Evolutionary conservation across 2,797 vertebrate genomes (phyloP), one percentile per base, ranked within the genome.

Genomic region (Cirrhinus mrigala): DNA sequence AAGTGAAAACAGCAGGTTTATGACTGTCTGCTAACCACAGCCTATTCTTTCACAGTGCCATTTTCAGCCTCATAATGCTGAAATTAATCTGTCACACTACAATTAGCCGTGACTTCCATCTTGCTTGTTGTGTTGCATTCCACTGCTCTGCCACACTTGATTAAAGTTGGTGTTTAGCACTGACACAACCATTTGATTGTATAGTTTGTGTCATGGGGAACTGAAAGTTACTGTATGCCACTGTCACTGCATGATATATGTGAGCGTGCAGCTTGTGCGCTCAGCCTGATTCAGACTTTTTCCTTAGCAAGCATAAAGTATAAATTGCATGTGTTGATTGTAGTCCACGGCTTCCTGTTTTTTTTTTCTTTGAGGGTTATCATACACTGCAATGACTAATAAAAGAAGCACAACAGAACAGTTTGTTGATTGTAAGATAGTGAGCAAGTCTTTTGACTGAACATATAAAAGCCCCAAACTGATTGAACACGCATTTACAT

Each of bases 1-100:
- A 91, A 89, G 78, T 84, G 86, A 89, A 87, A 87, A 83, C 44
- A 58, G 18, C 52, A 79, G 68, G 78, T 86, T 81, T 76, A 68
- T 68, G 48, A 66, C n/a, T 64, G 15, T 76, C 37, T 70, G 12
- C 10, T 54, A 46, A 37, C 81, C 70, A 7, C 70, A 81, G 73
- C 76, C 64, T 71, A 27, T 84, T 79, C 64, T 10, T 9, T 73
- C 48, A 24, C 54, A 15, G 46, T 48, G 8, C 71, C 50, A 1
- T 58, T 71, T 68, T 46, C 56, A 74, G 20, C 62, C 85, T 86
- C 60, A 60, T 24, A 73, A 46, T 66, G 64, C 79, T 44, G 6
- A 82, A 54, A 82, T 82, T 46, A 85, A 79, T 87, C 81, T 10
- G 29, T 54, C 74, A 50, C 52, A 76, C 54, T 54, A 48, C 56